Evolutionary conservation across 2,888 invertebrate species (phyloP).

Genomic region (Pediacus dermestoides): DNA sequence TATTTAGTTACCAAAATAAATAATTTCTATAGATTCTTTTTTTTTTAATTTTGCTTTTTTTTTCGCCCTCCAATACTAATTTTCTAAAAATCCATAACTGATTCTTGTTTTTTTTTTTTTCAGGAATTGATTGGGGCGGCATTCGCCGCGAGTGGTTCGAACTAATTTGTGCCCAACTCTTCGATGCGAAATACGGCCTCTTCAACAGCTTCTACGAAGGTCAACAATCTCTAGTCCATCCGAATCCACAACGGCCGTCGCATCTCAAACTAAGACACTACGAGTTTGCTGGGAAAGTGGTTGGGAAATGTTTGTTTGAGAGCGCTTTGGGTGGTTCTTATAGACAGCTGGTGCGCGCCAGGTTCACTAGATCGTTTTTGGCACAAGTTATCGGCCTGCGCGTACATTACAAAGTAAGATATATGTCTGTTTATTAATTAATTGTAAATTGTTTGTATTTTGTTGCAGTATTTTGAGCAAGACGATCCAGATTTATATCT

Average conservation of each 20-base stretch:
- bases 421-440: constrained; percentile 5
- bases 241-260: constrained; percentile 74
- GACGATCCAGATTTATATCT: constrained; percentile 92
- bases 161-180: constrained; percentile 79
- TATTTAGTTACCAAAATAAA: too few relatives aligned
- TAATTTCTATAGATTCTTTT: too few relatives aligned
- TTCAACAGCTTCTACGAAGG: constrained; percentile 85
- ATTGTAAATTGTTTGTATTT: constrained; percentile 5
- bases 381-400: constrained; percentile 91
- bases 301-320: constrained; percentile 93
- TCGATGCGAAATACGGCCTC: constrained; percentile 77
- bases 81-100: too few relatives aligned
- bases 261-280: constrained; percentile 83
- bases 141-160: constrained; percentile 94
- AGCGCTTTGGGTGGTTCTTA: constrained; percentile 86
- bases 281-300: constrained; percentile 89
- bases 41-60: constrained; percentile 5
- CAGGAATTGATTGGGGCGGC: constrained; percentile 93
- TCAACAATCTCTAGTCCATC: constrained; percentile 85
- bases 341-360: constrained; percentile 83
- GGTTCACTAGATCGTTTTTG: constrained; percentile 87
- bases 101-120: too few relatives aligned
- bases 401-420: constrained; percentile 81
- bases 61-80: neutral
- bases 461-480: constrained; percentile 83